These are phyloP conservation scores for Acleris cristana DNA, from an alignment of 2,888 invertebrate genomes.

Conservation along the genomic window DNA sequence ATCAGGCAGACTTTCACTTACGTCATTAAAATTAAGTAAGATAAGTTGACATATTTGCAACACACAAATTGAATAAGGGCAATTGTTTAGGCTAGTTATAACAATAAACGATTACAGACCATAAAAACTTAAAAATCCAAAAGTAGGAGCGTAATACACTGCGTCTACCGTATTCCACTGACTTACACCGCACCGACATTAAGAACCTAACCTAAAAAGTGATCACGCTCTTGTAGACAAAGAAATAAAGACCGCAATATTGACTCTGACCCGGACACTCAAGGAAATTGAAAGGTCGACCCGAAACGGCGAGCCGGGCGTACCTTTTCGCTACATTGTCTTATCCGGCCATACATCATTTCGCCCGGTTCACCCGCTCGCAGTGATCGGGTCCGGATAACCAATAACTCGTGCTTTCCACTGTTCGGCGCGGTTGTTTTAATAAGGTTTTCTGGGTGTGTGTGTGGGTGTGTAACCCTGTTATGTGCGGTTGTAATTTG, in stretches of 20 bases:
- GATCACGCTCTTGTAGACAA: constrained; percentile 51
- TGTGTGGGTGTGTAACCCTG: neutral
- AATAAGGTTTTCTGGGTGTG: constrained; percentile 51
- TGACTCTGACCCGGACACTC: constrained; percentile 58
- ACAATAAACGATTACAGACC: too few species aligned
- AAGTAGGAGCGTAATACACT: too few species aligned
- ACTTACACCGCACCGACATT: constrained; percentile 18
- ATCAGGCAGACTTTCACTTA: too few species aligned
- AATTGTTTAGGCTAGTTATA: too few species aligned
- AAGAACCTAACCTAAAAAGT: constrained; percentile 52
- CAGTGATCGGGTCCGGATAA: constrained; percentile 52
- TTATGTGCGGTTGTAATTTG: neutral
- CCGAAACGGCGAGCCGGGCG: constrained; percentile 55
- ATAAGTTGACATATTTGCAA: too few species aligned
- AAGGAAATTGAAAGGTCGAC: constrained; percentile 78
- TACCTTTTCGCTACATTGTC: constrained; percentile 69
- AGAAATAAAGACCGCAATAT: constrained; percentile 56
- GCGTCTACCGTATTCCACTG: too few species aligned
- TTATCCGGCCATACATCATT: constrained; percentile 72
- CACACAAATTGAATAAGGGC: too few species aligned
- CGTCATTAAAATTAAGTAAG: too few species aligned
- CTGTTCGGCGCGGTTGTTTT: constrained; percentile 57
- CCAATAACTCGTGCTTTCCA: constrained; percentile 47
- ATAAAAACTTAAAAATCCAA: too few species aligned
- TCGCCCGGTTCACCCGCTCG: constrained; percentile 52